These are phyloP conservation scores for Todiramphus saurophagus DNA, from an alignment of 2,113 vertebrate genomes.

Conservation along the genomic window DNA sequence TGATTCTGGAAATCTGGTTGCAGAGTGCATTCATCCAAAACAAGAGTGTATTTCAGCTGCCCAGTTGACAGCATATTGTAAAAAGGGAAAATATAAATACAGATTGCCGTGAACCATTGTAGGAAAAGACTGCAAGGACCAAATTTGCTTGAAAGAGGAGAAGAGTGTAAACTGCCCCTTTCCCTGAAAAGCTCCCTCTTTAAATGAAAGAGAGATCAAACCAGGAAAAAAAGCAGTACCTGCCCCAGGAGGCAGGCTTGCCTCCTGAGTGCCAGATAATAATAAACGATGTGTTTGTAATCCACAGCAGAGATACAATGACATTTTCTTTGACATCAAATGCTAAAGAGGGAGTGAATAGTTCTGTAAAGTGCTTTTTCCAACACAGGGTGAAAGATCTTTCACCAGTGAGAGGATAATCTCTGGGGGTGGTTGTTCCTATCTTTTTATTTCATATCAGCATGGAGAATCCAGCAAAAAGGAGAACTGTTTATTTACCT, in stretches of 20 bases:
- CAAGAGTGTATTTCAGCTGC: not conserved
- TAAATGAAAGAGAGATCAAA: not conserved
- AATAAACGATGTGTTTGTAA: constrained; percentile 56
- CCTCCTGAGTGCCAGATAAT: constrained; percentile 9
- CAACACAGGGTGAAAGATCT: not conserved
- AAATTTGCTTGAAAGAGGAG: not conserved
- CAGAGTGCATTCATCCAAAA: not conserved
- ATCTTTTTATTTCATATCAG: not conserved
- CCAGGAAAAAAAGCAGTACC: not conserved
- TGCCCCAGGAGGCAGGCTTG: not conserved
- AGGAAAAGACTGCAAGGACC: not conserved
- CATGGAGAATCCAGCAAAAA: not conserved
- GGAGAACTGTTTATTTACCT: not conserved
- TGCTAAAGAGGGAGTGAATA: not conserved
- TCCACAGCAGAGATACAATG: constrained; percentile 36
- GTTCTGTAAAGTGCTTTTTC: constrained; percentile 30
- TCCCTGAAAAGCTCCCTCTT: not conserved
- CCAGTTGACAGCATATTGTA: not conserved
- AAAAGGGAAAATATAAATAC: not conserved
- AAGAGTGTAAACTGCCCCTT: not conserved
- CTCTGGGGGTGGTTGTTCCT: not conserved
- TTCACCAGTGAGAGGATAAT: not conserved
- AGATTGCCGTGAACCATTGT: not conserved
- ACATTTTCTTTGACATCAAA: constrained; percentile 43
- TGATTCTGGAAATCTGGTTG: not conserved